Base-by-base conservation (phyloP, 2,113 vertebrate species). In the Mirza zaza region DNA sequence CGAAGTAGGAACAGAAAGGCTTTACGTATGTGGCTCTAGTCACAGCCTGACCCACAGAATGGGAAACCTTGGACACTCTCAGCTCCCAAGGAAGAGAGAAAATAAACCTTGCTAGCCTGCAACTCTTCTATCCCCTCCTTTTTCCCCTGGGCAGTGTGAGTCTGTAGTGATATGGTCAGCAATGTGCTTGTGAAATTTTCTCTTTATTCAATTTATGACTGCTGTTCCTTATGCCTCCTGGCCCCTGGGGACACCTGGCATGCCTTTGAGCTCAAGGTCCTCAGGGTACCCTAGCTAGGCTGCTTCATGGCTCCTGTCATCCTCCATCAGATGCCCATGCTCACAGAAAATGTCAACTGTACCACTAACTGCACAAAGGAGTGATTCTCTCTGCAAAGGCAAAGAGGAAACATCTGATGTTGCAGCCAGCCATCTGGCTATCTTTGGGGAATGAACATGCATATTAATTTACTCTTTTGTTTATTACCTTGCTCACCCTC, bases 381-480 rank as follows among this genome's bases (percentile, higher is more conserved):
- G 25, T 50, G 76, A n/a, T 91, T 86, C 83, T 96, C 17, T 93
- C 67, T 87, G 95, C 52, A 93, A 68, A 96, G 55, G 25, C 87
- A 94, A 91, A 63, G 87, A 80, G 63, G 77, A 96, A 92, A 71
- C 88, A 86, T 97, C 88, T 94, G 25, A 76, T 29, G 17, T 81
- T 94, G 94, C 76, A 81, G 55, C 94, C 91, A 57, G 63, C 83
- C 84, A 91, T 97, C 89, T 97, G 86, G 34, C 91, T 93, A 97
- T 97, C 91, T 92, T 76, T 86, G 92, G 87, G n/a, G 94, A 96
- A 89, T 90, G 6, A 95, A 59, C 55, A 70, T 93, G 92, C 87
- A 88, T 88, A 97, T 96, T 96, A 95, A 97, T 97, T 93, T 93
- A 89, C 79, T 87, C 83, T 97, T 97, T 89, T 80, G 82, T 97